These are phyloP conservation scores for Bombus vancouverensis DNA, from an alignment of 1,140 invertebrate genomes.

Conservation along the genomic window DNA sequence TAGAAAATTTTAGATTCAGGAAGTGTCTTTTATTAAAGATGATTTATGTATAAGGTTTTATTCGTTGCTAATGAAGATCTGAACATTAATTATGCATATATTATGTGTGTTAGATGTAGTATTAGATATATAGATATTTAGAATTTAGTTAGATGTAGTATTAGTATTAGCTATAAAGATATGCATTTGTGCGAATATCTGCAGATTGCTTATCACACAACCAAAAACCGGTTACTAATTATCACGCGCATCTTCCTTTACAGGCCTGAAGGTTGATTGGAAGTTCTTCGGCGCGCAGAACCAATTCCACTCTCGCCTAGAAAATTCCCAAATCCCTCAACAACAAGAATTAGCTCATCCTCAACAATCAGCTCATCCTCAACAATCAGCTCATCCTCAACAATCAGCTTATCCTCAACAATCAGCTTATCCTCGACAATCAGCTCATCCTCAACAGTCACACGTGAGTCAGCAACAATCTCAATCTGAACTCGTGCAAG, in stretches of 20 bases:
- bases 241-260: constrained; percentile 4
- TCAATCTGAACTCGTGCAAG: constrained; percentile 25
- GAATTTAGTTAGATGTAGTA: no score
- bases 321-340: constrained; percentile 57
- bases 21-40: not conserved
- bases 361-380: no score
- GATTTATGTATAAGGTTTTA: not conserved
- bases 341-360: constrained; percentile 51
- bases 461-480: not conserved
- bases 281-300: constrained; percentile 68
- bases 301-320: constrained; percentile 62
- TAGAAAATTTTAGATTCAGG: not conserved
- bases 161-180: no score
- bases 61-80: no score
- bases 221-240: no score
- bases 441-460: not conserved
- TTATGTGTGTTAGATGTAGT: no score
- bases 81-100: no score
- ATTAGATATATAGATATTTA: no score
- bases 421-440: constrained; percentile 46
- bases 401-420: no score
- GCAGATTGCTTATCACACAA: no score
- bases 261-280: constrained; percentile 74
- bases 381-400: no score
- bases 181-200: no score